Percentiles rank a stretch among this genome's conserved stretches.
Evolutionary conservation across 92 coral and sea anemone genomes (phyloP).

Genomic region (Porites cylindrica): DNA sequence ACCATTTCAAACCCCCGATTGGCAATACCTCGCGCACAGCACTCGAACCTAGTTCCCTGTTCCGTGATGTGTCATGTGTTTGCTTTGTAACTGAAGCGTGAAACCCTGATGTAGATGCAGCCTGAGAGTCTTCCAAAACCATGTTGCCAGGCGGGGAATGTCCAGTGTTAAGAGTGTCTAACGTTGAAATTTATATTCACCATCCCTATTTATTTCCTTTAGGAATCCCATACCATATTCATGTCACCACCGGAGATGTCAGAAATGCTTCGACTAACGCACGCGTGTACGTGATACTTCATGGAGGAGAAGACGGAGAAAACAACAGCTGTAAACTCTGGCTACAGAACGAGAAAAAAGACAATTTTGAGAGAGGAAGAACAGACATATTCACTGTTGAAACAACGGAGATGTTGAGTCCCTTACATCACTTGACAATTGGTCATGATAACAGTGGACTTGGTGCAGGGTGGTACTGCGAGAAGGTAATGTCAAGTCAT

Average conservation of each 20-base stretch:
- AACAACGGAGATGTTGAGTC: slow-evolving; percentile 89
- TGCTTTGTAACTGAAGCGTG: too few species aligned
- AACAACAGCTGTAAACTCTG: slow-evolving; percentile 94
- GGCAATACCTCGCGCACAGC: too few species aligned
- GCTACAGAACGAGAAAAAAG: slow-evolving; percentile 83
- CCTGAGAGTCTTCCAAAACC: too few species aligned
- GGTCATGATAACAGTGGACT: slow-evolving; percentile 98
- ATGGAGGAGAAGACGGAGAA: slow-evolving; percentile 95
- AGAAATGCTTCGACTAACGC: slow-evolving; percentile 91
- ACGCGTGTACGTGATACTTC: slow-evolving; percentile 86
- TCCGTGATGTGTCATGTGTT: too few species aligned
- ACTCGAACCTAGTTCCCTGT: too few species aligned
- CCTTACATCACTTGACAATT: slow-evolving; percentile 92
- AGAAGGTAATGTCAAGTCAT: slow-evolving; percentile 62
- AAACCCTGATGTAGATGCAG: too few species aligned
- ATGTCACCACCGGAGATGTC: slow-evolving; percentile 94
- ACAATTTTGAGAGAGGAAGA: slow-evolving; percentile 88
- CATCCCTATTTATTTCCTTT: neutral
- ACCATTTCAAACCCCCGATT: too few species aligned
- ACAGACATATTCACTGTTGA: slow-evolving; percentile 92
- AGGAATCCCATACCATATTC: slow-evolving; percentile 91
- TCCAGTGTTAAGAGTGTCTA: too few species aligned
- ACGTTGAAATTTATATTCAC: too few species aligned
- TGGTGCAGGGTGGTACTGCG: slow-evolving; percentile 95
- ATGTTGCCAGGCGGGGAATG: too few species aligned